Evolutionary conservation across 2,113 vertebrate species (phyloP).

Genomic region (Sturnira hondurensis): DNA sequence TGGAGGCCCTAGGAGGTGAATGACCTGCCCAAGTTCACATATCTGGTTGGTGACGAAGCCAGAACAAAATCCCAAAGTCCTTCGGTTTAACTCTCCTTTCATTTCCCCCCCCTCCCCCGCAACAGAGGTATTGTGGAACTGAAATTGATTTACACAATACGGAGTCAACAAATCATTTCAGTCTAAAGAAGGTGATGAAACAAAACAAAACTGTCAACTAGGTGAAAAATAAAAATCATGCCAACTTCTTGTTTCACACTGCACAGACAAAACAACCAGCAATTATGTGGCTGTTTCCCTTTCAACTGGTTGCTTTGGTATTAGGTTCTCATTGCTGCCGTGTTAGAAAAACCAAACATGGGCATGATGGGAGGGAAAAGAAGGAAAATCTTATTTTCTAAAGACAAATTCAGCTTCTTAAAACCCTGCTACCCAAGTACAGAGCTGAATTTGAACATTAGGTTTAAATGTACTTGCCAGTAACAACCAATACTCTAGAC

Average conservation of each 20-base stretch:
- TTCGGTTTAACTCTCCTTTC: slow-evolving; percentile 25
- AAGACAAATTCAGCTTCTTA: slow-evolving; percentile 25
- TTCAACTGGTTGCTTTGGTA: slow-evolving; percentile 2
- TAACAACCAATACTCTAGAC: not conserved
- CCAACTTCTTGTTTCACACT: slow-evolving; percentile 30
- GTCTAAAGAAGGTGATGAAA: slow-evolving; percentile 47
- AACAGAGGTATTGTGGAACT: not conserved
- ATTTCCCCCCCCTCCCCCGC: not conserved
- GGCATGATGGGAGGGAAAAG: not conserved
- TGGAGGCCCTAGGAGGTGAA: not conserved
- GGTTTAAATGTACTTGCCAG: not conserved
- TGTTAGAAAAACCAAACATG: not conserved
- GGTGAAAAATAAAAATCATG: slow-evolving; percentile 56
- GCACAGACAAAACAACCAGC: slow-evolving; percentile 29
- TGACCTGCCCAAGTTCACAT: slow-evolving; percentile 39
- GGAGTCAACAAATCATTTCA: slow-evolving; percentile 59
- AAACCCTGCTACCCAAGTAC: not conserved
- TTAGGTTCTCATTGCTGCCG: not conserved
- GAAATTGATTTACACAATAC: slow-evolving; percentile 30
- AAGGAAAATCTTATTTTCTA: not conserved
- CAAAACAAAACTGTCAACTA: slow-evolving; percentile 35
- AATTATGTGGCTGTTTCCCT: slow-evolving; percentile 39
- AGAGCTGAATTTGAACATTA: not conserved
- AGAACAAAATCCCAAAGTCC: not conserved
- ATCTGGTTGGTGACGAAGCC: not conserved